Conservation (phyloP, 2,113 vertebrate species). For the Albula goreensis region DNA sequence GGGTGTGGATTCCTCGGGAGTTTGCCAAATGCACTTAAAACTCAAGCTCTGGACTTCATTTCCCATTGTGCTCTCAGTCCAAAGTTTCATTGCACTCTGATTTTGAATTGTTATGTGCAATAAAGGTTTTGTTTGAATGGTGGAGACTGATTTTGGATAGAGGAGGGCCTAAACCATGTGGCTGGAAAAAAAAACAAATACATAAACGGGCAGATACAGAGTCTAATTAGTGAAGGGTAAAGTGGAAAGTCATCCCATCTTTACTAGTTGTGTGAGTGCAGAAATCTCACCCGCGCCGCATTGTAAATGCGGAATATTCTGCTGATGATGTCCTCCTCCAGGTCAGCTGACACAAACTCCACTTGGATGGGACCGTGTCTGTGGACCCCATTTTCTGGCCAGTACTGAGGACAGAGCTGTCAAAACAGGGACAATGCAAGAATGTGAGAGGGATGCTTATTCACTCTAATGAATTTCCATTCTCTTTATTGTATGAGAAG, state of each 20-base stretch:
- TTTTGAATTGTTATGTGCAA: background rate
- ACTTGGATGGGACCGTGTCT: slow-evolving; percentile 93
- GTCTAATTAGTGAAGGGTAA: background rate
- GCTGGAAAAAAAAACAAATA: background rate
- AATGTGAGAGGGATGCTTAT: background rate
- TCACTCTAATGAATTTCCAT: background rate
- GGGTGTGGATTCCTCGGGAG: background rate
- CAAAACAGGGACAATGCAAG: slow-evolving; percentile 36
- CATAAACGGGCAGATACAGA: background rate
- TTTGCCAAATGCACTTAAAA: background rate
- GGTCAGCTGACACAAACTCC: slow-evolving; percentile 94
- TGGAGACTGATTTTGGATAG: background rate
- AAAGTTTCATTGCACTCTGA: background rate
- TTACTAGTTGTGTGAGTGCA: background rate
- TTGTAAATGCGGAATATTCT: slow-evolving; percentile 98
- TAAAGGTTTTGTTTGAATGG: background rate
- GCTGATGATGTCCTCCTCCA: slow-evolving; percentile 97
- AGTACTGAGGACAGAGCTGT: slow-evolving; percentile 96
- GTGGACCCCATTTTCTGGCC: slow-evolving; percentile 95
- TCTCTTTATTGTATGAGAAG: background rate
- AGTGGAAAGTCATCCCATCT: background rate
- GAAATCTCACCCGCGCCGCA: slow-evolving; percentile 84
- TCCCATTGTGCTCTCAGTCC: background rate
- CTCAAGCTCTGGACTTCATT: background rate
- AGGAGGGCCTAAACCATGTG: background rate